Evolutionary conservation across 2,113 vertebrate species (phyloP).

Genomic region (Protobothrops mucrosquamatus): DNA sequence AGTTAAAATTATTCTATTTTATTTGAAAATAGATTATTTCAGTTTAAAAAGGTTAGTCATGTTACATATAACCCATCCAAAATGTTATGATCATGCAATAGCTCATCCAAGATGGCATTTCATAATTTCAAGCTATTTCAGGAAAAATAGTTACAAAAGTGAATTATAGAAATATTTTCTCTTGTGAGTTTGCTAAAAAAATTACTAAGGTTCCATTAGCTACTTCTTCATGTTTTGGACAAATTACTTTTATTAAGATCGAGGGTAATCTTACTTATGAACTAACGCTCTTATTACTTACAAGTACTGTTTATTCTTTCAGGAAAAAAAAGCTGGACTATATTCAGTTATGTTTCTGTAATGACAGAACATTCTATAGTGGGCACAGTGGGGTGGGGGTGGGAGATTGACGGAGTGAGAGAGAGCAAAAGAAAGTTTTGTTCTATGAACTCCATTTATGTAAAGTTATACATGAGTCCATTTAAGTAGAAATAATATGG

Average conservation of each 20-base stretch:
- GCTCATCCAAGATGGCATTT: not conserved
- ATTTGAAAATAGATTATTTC: not conserved
- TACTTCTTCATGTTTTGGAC: not conserved
- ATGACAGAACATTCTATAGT: not conserved
- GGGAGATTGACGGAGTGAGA: not conserved
- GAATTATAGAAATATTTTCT: not conserved
- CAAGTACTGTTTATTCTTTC: conserved; percentile 23
- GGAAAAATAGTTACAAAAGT: not conserved
- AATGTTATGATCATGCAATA: not conserved
- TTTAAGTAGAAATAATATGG: conserved; percentile 18
- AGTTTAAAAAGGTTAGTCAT: not conserved
- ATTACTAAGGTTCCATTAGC: not conserved
- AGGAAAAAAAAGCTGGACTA: conserved; percentile 18
- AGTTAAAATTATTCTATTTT: conserved; percentile 4
- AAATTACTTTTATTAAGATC: not conserved
- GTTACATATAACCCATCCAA: not conserved
- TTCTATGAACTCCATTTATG: not conserved
- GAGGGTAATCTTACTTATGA: conserved; percentile 2
- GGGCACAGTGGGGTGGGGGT: not conserved
- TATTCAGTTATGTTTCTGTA: not conserved
- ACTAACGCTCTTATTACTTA: conserved; percentile 16
- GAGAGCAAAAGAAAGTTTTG: not conserved
- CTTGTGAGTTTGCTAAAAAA: not conserved
- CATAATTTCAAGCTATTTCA: not conserved
- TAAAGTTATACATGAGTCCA: not conserved